phyloP scores from a whole-genome alignment of 2,113 vertebrate species.

The Brienomyrus brachyistius region DNA sequence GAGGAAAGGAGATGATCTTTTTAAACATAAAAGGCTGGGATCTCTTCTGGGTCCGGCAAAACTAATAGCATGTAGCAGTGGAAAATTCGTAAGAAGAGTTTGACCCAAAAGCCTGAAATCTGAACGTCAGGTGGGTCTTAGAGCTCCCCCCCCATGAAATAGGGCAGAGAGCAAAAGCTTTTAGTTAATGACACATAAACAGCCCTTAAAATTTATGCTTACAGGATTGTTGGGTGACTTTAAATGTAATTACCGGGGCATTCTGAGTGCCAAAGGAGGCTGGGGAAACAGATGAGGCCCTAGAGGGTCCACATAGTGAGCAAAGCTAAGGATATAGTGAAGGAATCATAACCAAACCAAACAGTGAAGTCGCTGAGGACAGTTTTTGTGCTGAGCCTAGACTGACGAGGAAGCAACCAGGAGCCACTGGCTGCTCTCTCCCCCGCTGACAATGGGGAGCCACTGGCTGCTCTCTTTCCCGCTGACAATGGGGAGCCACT shows the following conservation, averaged over 20 bases:
- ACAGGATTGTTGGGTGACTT: constrained; percentile 34
- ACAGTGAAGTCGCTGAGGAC: constrained; percentile 32
- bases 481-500: not conserved
- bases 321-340: constrained; percentile 20
- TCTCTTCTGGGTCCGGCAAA: constrained; percentile 22
- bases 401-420: constrained; percentile 44
- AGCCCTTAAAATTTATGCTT: constrained; percentile 33
- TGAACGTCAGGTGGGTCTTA: constrained; percentile 43
- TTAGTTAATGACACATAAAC: constrained; percentile 36
- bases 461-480: constrained; percentile 2
- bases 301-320: constrained; percentile 25
- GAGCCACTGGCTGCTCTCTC: constrained; percentile 48
- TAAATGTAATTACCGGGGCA: constrained; percentile 36
- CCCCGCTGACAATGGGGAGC: constrained; percentile 8
- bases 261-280: not conserved
- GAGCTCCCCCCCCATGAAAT: constrained; percentile 35
- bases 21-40: constrained; percentile 22
- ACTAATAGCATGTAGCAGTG: constrained; percentile 31
- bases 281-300: constrained; percentile 25
- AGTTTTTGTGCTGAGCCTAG: constrained; percentile 27
- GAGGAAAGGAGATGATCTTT: constrained; percentile 8
- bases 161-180: constrained; percentile 25
- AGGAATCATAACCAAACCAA: constrained; percentile 43
- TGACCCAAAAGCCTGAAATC: constrained; percentile 52
- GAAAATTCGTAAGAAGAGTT: constrained; percentile 25